phyloP scores from a whole-genome alignment of 2,797 vertebrate genomes.

The Pelobates cultripes region DNA sequence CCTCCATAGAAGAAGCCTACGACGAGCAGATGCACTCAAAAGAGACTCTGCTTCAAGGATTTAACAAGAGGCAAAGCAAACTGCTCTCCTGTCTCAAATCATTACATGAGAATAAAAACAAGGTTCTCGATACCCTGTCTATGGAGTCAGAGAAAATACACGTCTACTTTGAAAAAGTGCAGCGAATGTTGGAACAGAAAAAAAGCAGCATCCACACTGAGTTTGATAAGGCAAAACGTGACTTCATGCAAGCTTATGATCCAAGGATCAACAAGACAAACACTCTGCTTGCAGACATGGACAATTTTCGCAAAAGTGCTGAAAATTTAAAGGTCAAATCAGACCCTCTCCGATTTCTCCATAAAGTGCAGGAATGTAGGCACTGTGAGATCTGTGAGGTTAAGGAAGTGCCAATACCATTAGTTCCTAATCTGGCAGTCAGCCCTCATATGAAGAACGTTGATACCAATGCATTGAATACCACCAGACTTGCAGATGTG shows the following conservation, averaged over 20 bases:
- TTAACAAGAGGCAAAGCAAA: constrained; percentile 87
- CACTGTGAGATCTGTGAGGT: constrained; percentile 85
- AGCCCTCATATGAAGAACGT: constrained; percentile 80
- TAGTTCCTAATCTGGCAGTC: constrained; percentile 74
- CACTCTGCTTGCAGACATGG: constrained; percentile 85
- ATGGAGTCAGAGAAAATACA: constrained; percentile 87
- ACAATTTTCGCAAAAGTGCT: constrained; percentile 82
- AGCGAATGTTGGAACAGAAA: constrained; percentile 85
- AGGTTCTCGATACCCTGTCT: constrained; percentile 83
- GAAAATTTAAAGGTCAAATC: constrained; percentile 84
- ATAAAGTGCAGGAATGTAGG: constrained; percentile 92
- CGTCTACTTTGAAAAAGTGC: constrained; percentile 89
- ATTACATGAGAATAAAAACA: constrained; percentile 87
- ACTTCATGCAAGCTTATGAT: constrained; percentile 90
- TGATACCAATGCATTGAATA: constrained; percentile 90
- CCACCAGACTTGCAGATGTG: constrained; percentile 84
- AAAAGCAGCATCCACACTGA: constrained; percentile 90
- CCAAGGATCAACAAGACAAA: constrained; percentile 89
- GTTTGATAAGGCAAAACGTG: constrained; percentile 91
- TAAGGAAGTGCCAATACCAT: constrained; percentile 80
- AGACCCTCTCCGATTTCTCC: constrained; percentile 88
- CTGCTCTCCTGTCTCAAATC: constrained; percentile 84
- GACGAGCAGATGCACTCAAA: constrained; percentile 83
- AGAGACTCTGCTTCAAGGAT: constrained; percentile 80
- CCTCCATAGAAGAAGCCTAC: constrained; percentile 89